Evolutionary conservation across 2,797 vertebrate genomes (phyloP), one percentile per base, ranked within the genome.

Genomic region (Oreonectes daqikongensis): DNA sequence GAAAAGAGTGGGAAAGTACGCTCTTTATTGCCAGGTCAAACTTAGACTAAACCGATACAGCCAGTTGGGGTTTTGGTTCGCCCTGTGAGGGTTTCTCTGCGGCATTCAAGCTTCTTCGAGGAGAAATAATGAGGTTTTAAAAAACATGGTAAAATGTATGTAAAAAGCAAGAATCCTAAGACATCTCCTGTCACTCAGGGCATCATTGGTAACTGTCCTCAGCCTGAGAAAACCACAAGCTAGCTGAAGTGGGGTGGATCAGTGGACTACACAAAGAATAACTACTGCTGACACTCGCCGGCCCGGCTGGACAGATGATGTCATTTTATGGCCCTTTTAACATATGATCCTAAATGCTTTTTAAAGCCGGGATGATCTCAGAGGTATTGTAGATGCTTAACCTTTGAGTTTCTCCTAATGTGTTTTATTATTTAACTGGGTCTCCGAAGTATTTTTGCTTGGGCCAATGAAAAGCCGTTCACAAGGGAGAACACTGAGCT

Each of bases 11-110:
- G 83, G 77, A 89, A 89, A 91, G 78, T 85, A 87, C 71, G 83
- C 83, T 86, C 53, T 48, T 35, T 77, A 32, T 77, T 79, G 89
- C 88, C 88, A 92, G 88, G 88, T 90, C 87, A 89, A 92, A 91
- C 89, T 85, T 86, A 90, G 82, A 84, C 84, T 81, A 86, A 79
- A 82, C 84, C 82, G 86, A 87, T 80, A 77, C 81, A 78, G 84
- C 87, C 88, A 89, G 88, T 90, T 93, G 88, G 82, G 89, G 89
- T 90, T 93, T 92, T 87, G 85, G 82, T 84, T 87, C 85, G 79
- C 72, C 70, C 88, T 89, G 88, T 81, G 84, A 84, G 84, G 85
- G 84, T 88, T 90, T 88, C 75, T 77, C 67, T 80, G 61, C 20
- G 69, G 75, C 42, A 26, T 57, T 61, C 82, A 78, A 72, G 55